Evolutionary conservation across 2,888 invertebrate species (phyloP), one percentile per base, ranked within the genome.

Genomic region (Metopia argyrocephala): DNA sequence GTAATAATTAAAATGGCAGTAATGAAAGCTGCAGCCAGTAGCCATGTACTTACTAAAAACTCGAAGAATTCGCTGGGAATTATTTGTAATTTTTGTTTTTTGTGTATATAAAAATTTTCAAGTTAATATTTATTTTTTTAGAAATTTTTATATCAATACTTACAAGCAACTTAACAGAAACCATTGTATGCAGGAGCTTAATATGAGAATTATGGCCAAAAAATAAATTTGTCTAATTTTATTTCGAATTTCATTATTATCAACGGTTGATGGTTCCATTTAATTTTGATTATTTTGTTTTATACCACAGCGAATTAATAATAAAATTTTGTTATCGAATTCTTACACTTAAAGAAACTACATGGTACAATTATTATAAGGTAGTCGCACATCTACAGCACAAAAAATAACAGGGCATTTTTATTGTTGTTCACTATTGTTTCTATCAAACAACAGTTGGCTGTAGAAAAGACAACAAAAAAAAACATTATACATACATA

Each of bases 21-120:
- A 20, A 57, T 15, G 46, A n/a, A 45, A 0, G 56, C 46, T 27
- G 45, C 68, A 20, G 27, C 6, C 3, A 68, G 3, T 5, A 68
- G 18, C 56, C 46, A 45, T 3, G 38, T 4, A 56, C 56, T 52
- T 59, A 73, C 25, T 23, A 62, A 28, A 48, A 73, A 73, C 9
- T 61, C 27, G 27, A 50, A 75, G 20, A 20, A 50, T 25, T 46
- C 56, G 1, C 52, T 62, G 45, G 27, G 15, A 28, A 15, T n/a
- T 15, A 52, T 9, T 50, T 12, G 12, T 20, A n/a, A n/a, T n/a
- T n/a, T n/a, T n/a, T n/a, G n/a, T n/a, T n/a, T n/a, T n/a, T n/a
- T n/a, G n/a, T n/a, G n/a, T n/a, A n/a, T n/a, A n/a, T n/a, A n/a
- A n/a, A n/a, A n/a, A n/a, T n/a, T n/a, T n/a, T n/a, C n/a, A n/a